Percentiles rank a stretch among this genome's conserved stretches.
Conservation (phyloP, 1,140 invertebrate genomes). For the Ridgeia piscesae region DNA sequence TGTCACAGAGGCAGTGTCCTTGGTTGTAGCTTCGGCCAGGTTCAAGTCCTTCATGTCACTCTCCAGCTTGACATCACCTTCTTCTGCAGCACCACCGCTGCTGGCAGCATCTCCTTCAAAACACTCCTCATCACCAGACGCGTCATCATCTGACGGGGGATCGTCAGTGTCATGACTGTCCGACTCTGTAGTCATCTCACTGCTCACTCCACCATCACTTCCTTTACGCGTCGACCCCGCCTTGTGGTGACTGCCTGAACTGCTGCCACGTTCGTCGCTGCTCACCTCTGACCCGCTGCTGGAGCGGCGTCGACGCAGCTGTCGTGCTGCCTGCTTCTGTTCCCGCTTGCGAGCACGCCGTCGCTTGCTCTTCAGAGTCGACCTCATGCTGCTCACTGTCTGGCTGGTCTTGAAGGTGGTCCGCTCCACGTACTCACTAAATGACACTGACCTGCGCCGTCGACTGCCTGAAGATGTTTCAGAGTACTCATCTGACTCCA, state of each 20-base stretch:
- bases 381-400: constrained; percentile 48
- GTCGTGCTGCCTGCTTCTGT: constrained; percentile 4
- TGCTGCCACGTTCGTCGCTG: constrained; percentile 16
- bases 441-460: constrained; percentile 48
- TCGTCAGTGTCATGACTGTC: background rate
- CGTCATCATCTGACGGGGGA: background rate
- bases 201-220: background rate
- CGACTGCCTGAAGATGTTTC: background rate
- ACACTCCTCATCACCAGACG: background rate
- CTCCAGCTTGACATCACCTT: background rate
- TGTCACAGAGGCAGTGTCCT: background rate
- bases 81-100: background rate
- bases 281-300: constrained; percentile 14
- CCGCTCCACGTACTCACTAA: constrained; percentile 50
- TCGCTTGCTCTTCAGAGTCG: constrained; percentile 50
- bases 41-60: background rate
- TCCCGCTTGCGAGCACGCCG: constrained; percentile 44
- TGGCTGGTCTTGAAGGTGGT: constrained; percentile 46
- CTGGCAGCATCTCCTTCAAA: background rate
- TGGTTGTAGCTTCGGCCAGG: background rate
- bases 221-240: background rate
- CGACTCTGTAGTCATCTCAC: background rate
- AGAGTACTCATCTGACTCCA: constrained; percentile 23
- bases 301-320: background rate
- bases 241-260: background rate